These are phyloP conservation scores for Caradrina kadenii DNA, from an alignment of 2,888 invertebrate species.

Conservation along the genomic window DNA sequence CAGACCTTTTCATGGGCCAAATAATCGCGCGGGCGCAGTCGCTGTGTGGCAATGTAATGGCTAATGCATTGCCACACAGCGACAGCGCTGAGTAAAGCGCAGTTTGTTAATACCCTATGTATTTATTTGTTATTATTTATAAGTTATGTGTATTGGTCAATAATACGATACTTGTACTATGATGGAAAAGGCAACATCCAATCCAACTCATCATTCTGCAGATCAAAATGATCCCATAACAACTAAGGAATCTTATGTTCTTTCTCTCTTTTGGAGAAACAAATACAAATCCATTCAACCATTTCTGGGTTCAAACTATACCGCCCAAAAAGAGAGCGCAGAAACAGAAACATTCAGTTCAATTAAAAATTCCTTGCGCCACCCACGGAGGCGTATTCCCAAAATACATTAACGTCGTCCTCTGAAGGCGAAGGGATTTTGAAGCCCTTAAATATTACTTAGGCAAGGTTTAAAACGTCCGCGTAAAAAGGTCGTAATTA, in stretches of 20 bases:
- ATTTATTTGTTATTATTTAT: no score
- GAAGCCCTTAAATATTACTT: slow-evolving; percentile 66
- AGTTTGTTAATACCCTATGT: no score
- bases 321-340: slow-evolving; percentile 25
- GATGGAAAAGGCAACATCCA: neutral
- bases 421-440: slow-evolving; percentile 59
- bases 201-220: slow-evolving; percentile 15
- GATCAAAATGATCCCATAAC: neutral
- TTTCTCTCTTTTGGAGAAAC: neutral
- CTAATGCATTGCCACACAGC: no score
- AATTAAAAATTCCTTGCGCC: slow-evolving; percentile 54
- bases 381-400: slow-evolving; percentile 48
- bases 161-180: neutral
- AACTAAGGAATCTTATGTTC: neutral
- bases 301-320: slow-evolving; percentile 19
- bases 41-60: no score
- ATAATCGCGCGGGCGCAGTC: no score
- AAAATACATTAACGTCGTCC: slow-evolving; percentile 63
- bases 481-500: slow-evolving; percentile 61
- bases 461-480: slow-evolving; percentile 65
- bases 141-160: no score
- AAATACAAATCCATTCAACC: slow-evolving; percentile 24
- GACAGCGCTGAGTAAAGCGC: no score
- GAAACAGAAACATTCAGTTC: slow-evolving; percentile 50
- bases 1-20: no score